phyloP scores from a whole-genome alignment of 2,797 vertebrate genomes.

The Florisuga fusca region DNA sequence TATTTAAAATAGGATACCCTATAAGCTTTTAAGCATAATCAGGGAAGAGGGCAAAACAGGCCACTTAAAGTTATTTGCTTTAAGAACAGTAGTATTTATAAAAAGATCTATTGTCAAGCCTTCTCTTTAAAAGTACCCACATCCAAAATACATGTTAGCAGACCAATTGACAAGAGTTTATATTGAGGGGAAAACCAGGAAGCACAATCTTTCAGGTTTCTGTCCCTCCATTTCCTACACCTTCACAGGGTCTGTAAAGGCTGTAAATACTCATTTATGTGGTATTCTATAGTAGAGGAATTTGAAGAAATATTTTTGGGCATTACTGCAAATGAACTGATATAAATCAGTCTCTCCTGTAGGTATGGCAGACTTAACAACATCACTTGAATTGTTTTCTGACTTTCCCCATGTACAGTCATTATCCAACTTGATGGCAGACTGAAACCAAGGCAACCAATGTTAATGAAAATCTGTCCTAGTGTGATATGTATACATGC shows the following conservation, averaged over 20 bases:
- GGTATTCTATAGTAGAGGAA: neutral
- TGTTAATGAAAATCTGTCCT: neutral
- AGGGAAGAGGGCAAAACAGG: neutral
- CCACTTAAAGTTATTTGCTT: neutral
- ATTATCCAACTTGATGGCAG: neutral
- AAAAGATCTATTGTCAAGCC: neutral
- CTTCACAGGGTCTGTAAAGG: neutral
- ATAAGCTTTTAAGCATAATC: neutral
- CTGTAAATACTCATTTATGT: neutral
- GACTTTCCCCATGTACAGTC: neutral
- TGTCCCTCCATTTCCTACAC: neutral
- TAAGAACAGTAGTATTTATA: neutral
- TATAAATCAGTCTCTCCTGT: neutral
- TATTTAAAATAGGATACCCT: neutral
- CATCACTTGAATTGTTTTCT: neutral
- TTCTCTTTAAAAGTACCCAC: neutral
- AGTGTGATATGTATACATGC: neutral
- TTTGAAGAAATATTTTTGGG: neutral
- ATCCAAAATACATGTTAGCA: neutral
- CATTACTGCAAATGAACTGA: neutral
- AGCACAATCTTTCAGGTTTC: neutral
- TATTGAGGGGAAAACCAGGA: neutral
- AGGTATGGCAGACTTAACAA: neutral
- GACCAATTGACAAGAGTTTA: neutral
- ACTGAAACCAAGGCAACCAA: neutral